Evolutionary conservation across 2,888 invertebrate species (phyloP).

Genomic region (Sepiola atlantica): DNA sequence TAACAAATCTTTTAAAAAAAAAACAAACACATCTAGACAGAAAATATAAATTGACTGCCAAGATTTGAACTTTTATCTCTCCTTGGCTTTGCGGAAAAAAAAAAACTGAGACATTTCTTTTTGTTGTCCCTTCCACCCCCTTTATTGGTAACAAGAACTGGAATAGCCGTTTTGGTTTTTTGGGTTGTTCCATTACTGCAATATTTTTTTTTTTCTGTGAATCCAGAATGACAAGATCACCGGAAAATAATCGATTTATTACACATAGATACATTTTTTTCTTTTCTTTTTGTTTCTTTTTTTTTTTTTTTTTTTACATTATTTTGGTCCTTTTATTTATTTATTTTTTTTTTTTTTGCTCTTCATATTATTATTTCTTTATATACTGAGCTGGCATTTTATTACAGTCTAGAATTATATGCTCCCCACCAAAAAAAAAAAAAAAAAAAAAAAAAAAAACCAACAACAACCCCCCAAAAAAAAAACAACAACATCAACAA

Average conservation of each 20-base stretch:
- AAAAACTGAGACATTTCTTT: neutral
- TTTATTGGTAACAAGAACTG: too few species aligned
- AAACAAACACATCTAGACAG: neutral
- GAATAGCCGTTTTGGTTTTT: neutral
- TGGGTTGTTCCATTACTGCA: constrained; percentile 4
- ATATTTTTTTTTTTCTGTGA: constrained; percentile 1
- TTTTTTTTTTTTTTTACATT: neutral
- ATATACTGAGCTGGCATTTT: neutral
- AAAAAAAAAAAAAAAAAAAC: neutral
- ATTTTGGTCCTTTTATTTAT: neutral
- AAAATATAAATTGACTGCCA: neutral
- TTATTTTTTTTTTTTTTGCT: neutral
- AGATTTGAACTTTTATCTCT: neutral
- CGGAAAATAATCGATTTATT: neutral
- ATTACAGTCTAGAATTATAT: constrained; percentile 39
- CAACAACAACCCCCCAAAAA: neutral
- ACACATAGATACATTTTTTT: neutral
- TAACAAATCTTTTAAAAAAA: neutral
- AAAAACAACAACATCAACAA: neutral
- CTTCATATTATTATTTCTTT: neutral
- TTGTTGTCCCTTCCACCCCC: neutral
- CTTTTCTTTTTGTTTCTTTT: neutral
- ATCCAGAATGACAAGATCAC: constrained; percentile 47
- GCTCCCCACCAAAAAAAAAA: neutral
- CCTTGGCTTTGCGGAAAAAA: neutral